Evolutionary conservation across 2,888 invertebrate species (phyloP), one percentile per base, ranked within the genome.

Genomic region (Patella ulyssiponensis): DNA sequence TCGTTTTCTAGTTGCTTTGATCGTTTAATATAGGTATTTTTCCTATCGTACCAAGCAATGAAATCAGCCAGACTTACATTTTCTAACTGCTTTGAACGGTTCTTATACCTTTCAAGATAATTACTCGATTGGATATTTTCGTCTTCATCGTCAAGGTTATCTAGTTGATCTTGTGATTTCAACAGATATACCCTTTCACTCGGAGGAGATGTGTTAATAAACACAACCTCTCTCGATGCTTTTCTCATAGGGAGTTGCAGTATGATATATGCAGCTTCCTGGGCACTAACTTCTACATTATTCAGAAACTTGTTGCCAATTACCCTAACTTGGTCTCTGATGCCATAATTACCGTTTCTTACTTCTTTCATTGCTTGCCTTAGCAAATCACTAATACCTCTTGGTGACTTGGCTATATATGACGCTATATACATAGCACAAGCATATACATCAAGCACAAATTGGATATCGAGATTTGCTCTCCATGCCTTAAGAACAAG

Each of bases 201-300:
- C 7, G 33, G 33, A 5, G 33, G 33, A 71, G 58, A 76, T 1
- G 86, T 87, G 20, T 86, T 85, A 14, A 85, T 75, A 79, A 85
- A 86, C 1, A 85, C 52, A 7, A 74, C 56, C n/a, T 80, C 71
- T 69, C 84, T 73, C 14, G 82, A 81, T 12, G 79, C 53, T 33
- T 71, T 71, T 64, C 77, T 83, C 76, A 88, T 78, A 23, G 85
- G 84, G 72, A 88, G 73, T 23, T 79, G 78, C n/a, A 88, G 77
- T 7, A 83, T 54, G 9, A 83, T 76, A 77, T 83, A 86, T 3
- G 75, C 83, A 69, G 86, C 86, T 76, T 88, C 88, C 75, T 88
- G 87, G 2, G 87, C 86, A 73, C 82, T 80, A 7, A 88, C 79
- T 79, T 88, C 86, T 1, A 80, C 82, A 44, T 44, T 44, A 44